Evolutionary conservation across 2,797 vertebrate genomes (phyloP), one percentile per base, ranked within the genome.

Genomic region (Clarias pachynema): DNA sequence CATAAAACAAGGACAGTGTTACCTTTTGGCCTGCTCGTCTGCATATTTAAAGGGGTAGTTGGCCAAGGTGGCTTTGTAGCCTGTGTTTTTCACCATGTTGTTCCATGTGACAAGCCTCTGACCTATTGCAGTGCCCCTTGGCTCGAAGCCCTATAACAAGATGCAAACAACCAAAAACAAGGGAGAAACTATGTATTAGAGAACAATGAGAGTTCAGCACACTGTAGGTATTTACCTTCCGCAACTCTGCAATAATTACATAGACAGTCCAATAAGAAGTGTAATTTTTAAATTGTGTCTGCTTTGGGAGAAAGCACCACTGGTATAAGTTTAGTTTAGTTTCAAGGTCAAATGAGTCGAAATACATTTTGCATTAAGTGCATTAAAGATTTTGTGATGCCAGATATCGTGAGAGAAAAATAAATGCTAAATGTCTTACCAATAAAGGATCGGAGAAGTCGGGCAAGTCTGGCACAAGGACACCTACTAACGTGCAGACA

Each of bases 11-110:
- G 68, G 68, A 59, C 59, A 56, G 9, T 5, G 57, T 83, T 95
- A 99, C 97, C 95, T 99, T 93, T 97, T 99, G 87, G 97, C 97
- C 93, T 99, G 98, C 83, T 99, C 97, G 62, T 99, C 98, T 44
- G 98, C 98, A 70, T 99, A 99, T 93, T 99, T 99, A 92, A 98
- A 99, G 82, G 98, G 98, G 85, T 99, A 99, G 92, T 99, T 99
- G 74, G 97, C 98, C 90, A 99, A 93, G 0, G 97, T 99, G 80
- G 98, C 98, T 94, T 98, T 99, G 94, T 99, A 99, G 7, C 98
- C 98, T 0, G 98, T 99, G 87, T 99, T 99, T 93, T 99, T 98
- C 94, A 98, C 96, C 98, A 99, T 99, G 86, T 99, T 99, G 92
- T 98, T 98, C 98, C 98, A 99, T 0, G 98, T 99, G 89, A 99